Percentiles rank a stretch among this genome's conserved stretches.
These are phyloP conservation scores for Orgyia antiqua DNA, from an alignment of 2,888 invertebrate species.

Conservation along the genomic window DNA sequence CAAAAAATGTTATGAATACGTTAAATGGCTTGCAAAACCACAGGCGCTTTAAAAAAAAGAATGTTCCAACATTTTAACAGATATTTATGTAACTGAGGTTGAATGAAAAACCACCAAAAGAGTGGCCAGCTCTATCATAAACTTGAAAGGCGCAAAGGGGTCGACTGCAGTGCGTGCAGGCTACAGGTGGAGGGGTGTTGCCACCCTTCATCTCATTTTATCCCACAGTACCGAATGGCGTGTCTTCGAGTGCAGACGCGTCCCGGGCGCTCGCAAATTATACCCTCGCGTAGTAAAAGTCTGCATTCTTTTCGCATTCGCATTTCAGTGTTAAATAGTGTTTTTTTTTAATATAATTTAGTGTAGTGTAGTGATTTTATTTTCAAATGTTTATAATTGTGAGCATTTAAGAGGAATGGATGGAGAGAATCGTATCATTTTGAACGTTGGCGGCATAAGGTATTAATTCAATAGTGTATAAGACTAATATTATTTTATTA, in stretches of 20 bases:
- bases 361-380: conserved; percentile 34
- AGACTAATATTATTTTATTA: too few relatives aligned
- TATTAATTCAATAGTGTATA: too few relatives aligned
- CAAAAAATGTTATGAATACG: too few relatives aligned
- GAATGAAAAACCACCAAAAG: conserved; percentile 27
- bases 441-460: conserved; percentile 96
- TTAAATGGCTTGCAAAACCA: too few relatives aligned
- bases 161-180: conserved; percentile 71
- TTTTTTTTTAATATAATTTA: conserved; percentile 22
- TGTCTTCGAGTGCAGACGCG: conserved; percentile 37
- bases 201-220: conserved; percentile 32
- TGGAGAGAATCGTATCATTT: conserved; percentile 94
- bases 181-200: conserved; percentile 64
- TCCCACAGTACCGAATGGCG: conserved; percentile 39
- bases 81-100: conserved; percentile 22
- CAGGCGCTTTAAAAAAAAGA: too few relatives aligned
- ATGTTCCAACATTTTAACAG: too few relatives aligned
- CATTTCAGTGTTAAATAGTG: conserved; percentile 8
- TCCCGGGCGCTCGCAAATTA: conserved; percentile 13
- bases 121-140: conserved; percentile 32
- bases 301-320: too few relatives aligned
- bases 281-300: conserved; percentile 16
- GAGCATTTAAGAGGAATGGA: conserved; percentile 79
- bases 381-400: conserved; percentile 38
- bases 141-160: conserved; percentile 54